Base-by-base conservation (phyloP, 2,888 invertebrate genomes). In the Aethes cnicana region DNA sequence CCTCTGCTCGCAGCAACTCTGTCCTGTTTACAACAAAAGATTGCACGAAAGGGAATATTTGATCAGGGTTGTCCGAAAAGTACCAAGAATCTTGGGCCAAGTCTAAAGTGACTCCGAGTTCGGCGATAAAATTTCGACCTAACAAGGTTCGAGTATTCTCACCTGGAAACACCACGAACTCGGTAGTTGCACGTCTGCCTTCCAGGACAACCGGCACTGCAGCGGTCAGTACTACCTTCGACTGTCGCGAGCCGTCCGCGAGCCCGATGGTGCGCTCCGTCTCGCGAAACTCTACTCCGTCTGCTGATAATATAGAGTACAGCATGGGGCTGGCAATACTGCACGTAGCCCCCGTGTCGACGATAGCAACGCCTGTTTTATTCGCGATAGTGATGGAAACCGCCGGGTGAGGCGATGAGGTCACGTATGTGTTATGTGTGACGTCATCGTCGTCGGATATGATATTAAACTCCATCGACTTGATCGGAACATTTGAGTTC, bases 321-420 rank as follows among this genome's bases (percentile, higher is more conserved):
- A 30, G 14, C 30, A 5, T 7, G 12, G 30, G 8, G 14, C 30
- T 12, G 4, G 30, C 30, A 30, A 30, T 14, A 12, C 30, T 12
- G 14, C 30, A 30, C 4, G 12, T 30, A 12, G 30, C 30, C 4
- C 30, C 30, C 12, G 30, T 30, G 30, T 69, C 20, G 43, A 21
- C 6, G 6, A 30, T 30, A 4, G 30, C 30, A 12, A 14, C 30
- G 14, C 23, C 23, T 23, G n/a, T n/a, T n/a, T n/a, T 23, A 23
- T 23, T 23, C 23, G 23, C 23, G 8, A 23, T 23, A 30, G 30
- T 12, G 14, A 30, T 14, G 6, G 30, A 12, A 5, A 30, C 14
- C 12, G 30, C 14, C 6, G 30, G 12, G 30, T 30, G 30, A 2
- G 30, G 14, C 30, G 30, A 5, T 12, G 4, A 4, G 4, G 12